These are phyloP conservation scores for Apantesis nais DNA, from an alignment of 2,888 invertebrate species.

Conservation along the genomic window DNA sequence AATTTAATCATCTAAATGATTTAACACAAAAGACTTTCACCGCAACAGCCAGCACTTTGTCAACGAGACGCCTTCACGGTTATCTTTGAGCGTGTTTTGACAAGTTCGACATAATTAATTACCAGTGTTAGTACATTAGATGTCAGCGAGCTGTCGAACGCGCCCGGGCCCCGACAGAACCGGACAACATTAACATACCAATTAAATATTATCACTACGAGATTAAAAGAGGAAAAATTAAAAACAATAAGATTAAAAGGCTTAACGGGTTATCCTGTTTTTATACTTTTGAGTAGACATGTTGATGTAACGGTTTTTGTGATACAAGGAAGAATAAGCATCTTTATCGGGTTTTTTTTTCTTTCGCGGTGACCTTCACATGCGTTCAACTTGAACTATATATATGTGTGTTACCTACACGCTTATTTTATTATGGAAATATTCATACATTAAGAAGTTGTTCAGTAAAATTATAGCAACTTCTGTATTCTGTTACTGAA, in stretches of 20 bases:
- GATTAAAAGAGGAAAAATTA: conserved; percentile 16
- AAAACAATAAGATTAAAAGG: conserved; percentile 2
- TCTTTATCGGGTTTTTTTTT: background rate
- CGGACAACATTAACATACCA: conserved; percentile 23
- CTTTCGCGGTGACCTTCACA: background rate
- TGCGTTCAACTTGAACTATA: background rate
- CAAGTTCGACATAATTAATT: conserved; percentile 17
- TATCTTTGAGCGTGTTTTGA: conserved; percentile 14
- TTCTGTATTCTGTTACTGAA: background rate
- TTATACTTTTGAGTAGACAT: background rate
- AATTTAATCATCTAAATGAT: conserved; percentile 1
- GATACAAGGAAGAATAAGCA: background rate
- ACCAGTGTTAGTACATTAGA: conserved; percentile 11
- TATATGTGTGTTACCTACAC: background rate
- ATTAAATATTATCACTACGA: conserved; percentile 11
- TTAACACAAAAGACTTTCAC: background rate
- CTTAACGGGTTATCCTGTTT: conserved; percentile 1
- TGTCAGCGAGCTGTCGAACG: conserved; percentile 1
- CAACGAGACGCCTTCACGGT: background rate
- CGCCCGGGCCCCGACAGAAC: conserved; percentile 5
- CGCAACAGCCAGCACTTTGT: background rate
- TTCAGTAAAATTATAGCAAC: background rate
- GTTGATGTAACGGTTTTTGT: conserved; percentile 5
- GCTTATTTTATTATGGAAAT: background rate
- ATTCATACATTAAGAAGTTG: background rate